These are phyloP conservation scores for Ormyrus thymus DNA, from an alignment of 2,888 invertebrate species.

Conservation along the genomic window DNA sequence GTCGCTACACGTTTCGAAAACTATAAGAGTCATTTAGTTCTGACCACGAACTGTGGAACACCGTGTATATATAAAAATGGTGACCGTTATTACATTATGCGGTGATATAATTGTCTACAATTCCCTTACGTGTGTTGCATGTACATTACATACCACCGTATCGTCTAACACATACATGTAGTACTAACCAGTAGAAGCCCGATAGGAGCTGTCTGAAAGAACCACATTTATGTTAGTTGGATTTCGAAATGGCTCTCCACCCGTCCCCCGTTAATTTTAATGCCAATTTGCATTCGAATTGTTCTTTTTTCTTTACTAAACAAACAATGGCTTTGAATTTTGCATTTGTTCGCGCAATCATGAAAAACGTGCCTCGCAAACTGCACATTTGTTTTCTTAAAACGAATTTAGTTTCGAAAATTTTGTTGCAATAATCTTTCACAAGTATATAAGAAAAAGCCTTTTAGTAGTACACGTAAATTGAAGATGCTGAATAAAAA, in stretches of 20 bases:
- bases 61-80: conserved; percentile 17
- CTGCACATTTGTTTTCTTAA: too few species aligned
- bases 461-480: too few species aligned
- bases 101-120: conserved; percentile 46
- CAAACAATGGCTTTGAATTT: conserved; percentile 4
- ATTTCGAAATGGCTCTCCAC: conserved; percentile 24
- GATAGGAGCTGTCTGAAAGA: conserved; percentile 84
- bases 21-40: too few species aligned
- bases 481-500: too few species aligned
- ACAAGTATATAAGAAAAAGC: too few species aligned
- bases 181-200: conserved; percentile 86
- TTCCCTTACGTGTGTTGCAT: conserved; percentile 50
- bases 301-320: neutral
- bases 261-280: conserved; percentile 12
- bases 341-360: neutral
- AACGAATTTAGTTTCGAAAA: too few species aligned
- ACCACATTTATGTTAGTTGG: conserved; percentile 74
- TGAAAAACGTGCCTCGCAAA: too few species aligned
- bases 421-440: too few species aligned
- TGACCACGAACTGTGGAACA: too few species aligned
- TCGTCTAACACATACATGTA: conserved; percentile 69
- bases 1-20: too few species aligned
- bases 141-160: conserved; percentile 60
- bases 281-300: conserved; percentile 22
- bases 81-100: conserved; percentile 22